Base-by-base conservation (phyloP, 2,888 invertebrate genomes). In the Ephialtes manifestator region DNA sequence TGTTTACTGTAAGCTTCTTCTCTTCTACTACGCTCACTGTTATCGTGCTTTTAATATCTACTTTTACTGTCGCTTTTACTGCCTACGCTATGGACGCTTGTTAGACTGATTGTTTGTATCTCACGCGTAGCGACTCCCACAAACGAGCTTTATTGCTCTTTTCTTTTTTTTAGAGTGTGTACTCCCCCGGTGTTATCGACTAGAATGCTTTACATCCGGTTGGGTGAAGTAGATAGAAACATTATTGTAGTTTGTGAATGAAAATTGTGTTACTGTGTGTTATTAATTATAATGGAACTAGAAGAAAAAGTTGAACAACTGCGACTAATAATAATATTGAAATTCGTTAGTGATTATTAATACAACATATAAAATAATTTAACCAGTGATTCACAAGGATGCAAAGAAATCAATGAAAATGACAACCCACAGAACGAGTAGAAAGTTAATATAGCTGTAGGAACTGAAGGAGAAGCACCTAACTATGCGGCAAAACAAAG, bases 61-160 rank as follows among this genome's bases (percentile, higher is more conserved):
- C 60, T 46, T 60, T 60, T 63, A 35, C 75, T 58, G 39, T 72
- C 68, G 72, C 77, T 77, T 84, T 65, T 77, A 81, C 46, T 68
- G 74, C 63, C 68, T 28, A 70, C 68, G 58, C 72, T 68, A 48
- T 35, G 48, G 63, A 70, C 55, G 77, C 81, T 81, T 72, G 77
- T 77, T 81, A 81, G 60, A 53, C 53, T 51, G 18, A 67, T 51
- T 68, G 58, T 74, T 10, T 77, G 71, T 31, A 63, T 76, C 39
- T 67, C 76, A 60, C 67, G 72, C 70, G 68, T 81, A 63, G 43
- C 48, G 46, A n/a, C 74, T 63, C 39, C 31, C 63, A 72, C 72
- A 60, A 63, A 74, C 58, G 58, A 55, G 67, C 81, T 68, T 68
- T 68, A 81, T 74, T 51, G 68, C 67, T 81, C 70, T 48, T 24